Percentiles rank a stretch among this genome's conserved stretches.
These are phyloP conservation scores for Cyprinella venusta DNA, from an alignment of 2,797 vertebrate species.

Conservation along the genomic window DNA sequence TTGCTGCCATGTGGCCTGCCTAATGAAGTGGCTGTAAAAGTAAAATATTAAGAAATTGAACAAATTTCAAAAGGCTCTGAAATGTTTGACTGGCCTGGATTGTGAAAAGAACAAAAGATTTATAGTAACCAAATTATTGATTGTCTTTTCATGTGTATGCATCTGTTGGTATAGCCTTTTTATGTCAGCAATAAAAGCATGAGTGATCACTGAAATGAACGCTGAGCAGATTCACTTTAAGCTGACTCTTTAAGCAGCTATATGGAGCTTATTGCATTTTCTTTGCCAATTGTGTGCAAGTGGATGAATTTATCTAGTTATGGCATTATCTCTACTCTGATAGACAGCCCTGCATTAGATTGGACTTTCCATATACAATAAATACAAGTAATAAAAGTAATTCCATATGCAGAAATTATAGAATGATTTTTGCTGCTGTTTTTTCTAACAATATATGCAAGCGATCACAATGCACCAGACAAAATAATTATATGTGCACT, in stretches of 20 bases:
- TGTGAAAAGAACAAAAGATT: background rate
- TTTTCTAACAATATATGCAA: background rate
- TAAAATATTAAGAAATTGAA: background rate
- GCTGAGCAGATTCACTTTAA: background rate
- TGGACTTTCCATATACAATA: background rate
- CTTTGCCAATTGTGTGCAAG: background rate
- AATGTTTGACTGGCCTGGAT: background rate
- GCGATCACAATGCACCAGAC: background rate
- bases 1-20: background rate
- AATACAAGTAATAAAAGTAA: too few relatives aligned
- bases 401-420: too few relatives aligned
- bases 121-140: background rate
- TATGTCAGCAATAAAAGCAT: background rate
- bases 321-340: background rate
- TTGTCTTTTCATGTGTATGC: background rate
- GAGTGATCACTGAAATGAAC: background rate
- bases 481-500: background rate
- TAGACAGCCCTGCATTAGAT: background rate
- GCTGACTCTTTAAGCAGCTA: background rate
- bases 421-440: background rate
- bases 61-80: background rate
- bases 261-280: slow-evolving; percentile 9
- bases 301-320: background rate
- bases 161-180: background rate
- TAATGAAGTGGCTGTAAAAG: background rate